These are phyloP conservation scores for Argopecten irradians DNA, from an alignment of 1,140 invertebrate genomes.

Conservation along the genomic window DNA sequence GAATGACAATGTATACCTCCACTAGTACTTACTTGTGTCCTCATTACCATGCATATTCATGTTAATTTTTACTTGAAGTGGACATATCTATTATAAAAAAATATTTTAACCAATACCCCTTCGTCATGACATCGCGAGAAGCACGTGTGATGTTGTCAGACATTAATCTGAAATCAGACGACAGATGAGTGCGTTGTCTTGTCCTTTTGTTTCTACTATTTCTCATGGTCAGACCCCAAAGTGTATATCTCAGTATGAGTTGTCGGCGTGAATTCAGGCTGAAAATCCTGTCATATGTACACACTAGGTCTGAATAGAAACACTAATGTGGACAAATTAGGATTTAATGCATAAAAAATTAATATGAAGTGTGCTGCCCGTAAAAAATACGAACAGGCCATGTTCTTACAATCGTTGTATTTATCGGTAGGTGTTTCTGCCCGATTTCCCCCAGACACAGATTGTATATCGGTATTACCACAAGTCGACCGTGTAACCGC, in stretches of 20 bases:
- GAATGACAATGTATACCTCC: no score
- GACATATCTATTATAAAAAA: no score
- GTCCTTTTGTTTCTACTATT: background rate
- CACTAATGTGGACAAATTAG: slow-evolving; percentile 3
- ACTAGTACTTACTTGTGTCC: no score
- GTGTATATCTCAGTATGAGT: background rate
- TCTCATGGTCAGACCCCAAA: background rate
- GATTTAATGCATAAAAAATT: slow-evolving; percentile 16
- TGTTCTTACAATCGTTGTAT: background rate
- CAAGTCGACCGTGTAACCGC: background rate
- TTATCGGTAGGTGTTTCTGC: background rate
- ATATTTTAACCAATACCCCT: no score
- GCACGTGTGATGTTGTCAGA: background rate
- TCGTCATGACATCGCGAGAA: no score
- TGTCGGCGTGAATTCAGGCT: background rate
- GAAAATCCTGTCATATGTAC: background rate
- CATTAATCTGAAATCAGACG: background rate
- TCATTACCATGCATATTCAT: no score
- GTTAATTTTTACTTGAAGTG: no score
- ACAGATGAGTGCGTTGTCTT: background rate
- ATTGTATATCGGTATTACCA: background rate
- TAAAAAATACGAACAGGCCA: background rate
- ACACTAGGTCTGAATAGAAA: background rate
- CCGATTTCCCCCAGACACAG: background rate
- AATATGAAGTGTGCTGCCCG: background rate